Evolutionary conservation across 2,888 invertebrate species (phyloP), one percentile per base, ranked within the genome.

Genomic region (Nematopogon swammerdamellus): DNA sequence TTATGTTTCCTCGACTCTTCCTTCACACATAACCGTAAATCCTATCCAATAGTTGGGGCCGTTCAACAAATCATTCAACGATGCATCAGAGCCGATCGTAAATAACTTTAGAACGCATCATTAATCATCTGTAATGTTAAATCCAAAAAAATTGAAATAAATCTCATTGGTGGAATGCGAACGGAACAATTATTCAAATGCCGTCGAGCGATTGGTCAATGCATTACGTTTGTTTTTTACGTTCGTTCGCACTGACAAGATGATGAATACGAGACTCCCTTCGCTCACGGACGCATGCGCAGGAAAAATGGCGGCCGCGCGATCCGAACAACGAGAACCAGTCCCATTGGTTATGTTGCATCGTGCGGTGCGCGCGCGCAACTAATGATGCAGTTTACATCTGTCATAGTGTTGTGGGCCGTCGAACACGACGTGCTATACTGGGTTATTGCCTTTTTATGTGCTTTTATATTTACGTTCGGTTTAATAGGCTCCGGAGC

Each of bases 161-260:
- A 36, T 36, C 46, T 71, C 58, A 79, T 79, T 79, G 77, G 77
- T 61, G 64, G 64, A 60, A 58, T 59, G 63, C 59, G 65, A 68
- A 65, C 68, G 36, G 74, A 72, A 75, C 75, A 75, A 77, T 77
- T 79, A 79, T 79, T 77, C 72, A 74, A 77, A 77, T 67, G 64
- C 61, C 59, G 66, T 59, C 57, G 63, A 57, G 59, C 60, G 64
- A 77, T 77, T 79, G 77, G 77, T 59, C 63, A 59, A 56, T 55
- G 58, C 57, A 58, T 36, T 36, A 53, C 59, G 59, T 63, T 61
- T 62, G 64, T 70, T 74, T 74, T 75, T 75, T 72, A 67, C 63
- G 63, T 19, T 25, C 19, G 46, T 19, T 17, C 43, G 18, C 17
- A 62, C 62, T 68, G 74, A 71, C 72, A 72, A 65, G 61, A 65